Evolutionary conservation across 2,113 vertebrate species (phyloP), one percentile per base, ranked within the genome.

Genomic region (Oceanodroma tethys): DNA sequence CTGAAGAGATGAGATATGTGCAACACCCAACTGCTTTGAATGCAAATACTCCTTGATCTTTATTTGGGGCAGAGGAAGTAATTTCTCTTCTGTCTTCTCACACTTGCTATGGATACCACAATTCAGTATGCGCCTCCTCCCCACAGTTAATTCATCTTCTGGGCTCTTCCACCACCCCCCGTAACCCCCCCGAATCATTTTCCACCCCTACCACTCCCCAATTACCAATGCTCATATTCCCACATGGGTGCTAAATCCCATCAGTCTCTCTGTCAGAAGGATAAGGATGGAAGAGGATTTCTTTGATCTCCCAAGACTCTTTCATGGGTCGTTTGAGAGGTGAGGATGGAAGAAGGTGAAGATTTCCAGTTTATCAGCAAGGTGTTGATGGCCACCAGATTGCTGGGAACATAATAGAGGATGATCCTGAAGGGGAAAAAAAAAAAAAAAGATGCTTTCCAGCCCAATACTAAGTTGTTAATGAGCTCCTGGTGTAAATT

Each of bases 251-350:
- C 96, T 98, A 98, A 97, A 95, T 98, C 95, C 91, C 92, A 93
- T 96, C 96, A 95, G 78, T 89, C 90, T 88, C 82, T 93, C 86
- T 68, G 94, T 88, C 60, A 45, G 10, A 90, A 78, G 94, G 47
- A 55, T 81, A 82, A 88, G 74, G 85, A 81, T 85, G 65, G 90
- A 72, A 90, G 83, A 76, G 56, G 89, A 74, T 45, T 90, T 93
- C 96, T 98, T 98, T 98, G 98, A 98, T 98, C 98, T 98, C 82
- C 82, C 34, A 67, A 81, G 82, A 38, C 72, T 67, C 93, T 97
- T 96, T 96, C 89, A 95, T 97, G 97, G 96, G 93, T 97, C 95
- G 60, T 97, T 95, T 97, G 94, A 95, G 84, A 98, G 95, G 92
- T 81, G 95, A 96, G 89, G 93, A 92, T 93, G 72, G 90, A 86